Base-by-base conservation (phyloP, 2,113 vertebrate species). In the Noctilio leporinus region DNA sequence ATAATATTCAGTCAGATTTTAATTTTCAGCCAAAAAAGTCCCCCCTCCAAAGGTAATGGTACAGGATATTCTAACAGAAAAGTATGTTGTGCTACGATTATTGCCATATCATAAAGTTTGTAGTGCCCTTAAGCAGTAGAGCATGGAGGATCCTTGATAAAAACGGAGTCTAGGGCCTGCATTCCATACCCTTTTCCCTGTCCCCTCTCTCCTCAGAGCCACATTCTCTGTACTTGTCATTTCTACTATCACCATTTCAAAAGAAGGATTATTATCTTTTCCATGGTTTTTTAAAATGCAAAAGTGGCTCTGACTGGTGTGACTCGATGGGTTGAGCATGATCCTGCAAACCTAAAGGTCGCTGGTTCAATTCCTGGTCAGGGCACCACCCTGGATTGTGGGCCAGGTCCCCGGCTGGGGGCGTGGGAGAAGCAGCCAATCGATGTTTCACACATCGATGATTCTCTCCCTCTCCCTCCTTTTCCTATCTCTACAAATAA, bases 141-240 rank as follows among this genome's bases (percentile, higher is more conserved):
- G 30, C 17, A 2, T 43, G 62, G 67, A 81, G 83, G 53, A 62
- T 72, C 78, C 78, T 92, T 91, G 89, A 49, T 72, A 72, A 83
- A 84, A 93, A 89, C 38, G 38, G 33, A 33, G 62, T 86, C 45
- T 22, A 7, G 22, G 40, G 84, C 83, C 43, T 40, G 5, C 49
- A 53, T 86, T 53, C 69, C 9, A 10, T 22, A 35, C 14, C 28
- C 33, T 33, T 38, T 73, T 93, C 64, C 64, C 72, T 73, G 10
- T 69, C 33, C 33, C 43, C 33, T 62, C 12, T 40, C 30, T 81
- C 10, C 62, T 64, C n/a, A 70, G 51, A 96, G 43, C 26, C 28
- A 47, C 40, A 19, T 33, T 94, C 57, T 96, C 93, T 88, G 82
- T 89, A 45, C 9, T 96, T 97, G 94, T 86, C 59, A 96, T 96